Evolutionary conservation across 2,888 invertebrate genomes (phyloP).

Genomic region (Cheilosia scutellata): DNA sequence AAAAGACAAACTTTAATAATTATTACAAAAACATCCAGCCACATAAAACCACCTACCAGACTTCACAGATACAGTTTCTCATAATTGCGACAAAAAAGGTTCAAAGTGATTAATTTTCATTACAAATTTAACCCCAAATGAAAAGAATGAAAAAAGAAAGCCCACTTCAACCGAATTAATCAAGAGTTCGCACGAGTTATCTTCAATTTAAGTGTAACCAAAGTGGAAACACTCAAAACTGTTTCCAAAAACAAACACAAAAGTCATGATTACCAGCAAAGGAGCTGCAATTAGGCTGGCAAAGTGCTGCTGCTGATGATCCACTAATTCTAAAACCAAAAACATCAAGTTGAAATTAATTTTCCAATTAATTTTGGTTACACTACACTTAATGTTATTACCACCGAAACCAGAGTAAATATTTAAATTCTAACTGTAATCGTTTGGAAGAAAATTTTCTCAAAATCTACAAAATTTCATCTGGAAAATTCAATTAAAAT

Average conservation of each 20-base stretch:
- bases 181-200: conserved; percentile 20
- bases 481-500: conserved; percentile 46
- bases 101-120: too few relatives aligned
- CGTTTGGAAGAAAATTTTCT: conserved; percentile 5
- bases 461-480: conserved; percentile 16
- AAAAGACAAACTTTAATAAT: too few relatives aligned
- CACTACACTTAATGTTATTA: conserved; percentile 33
- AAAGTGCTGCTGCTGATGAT: not conserved
- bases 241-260: conserved; percentile 23
- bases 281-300: conserved; percentile 21
- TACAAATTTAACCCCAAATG: too few relatives aligned
- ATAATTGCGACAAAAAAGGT: too few relatives aligned
- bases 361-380: conserved; percentile 55
- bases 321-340: conserved; percentile 29
- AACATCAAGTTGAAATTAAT: conserved; percentile 54
- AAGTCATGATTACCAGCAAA: conserved; percentile 45
- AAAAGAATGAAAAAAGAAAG: too few relatives aligned
- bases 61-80: too few relatives aligned
- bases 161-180: conserved; percentile 1
- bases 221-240: not conserved
- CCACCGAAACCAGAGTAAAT: conserved; percentile 23
- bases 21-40: too few relatives aligned
- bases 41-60: too few relatives aligned
- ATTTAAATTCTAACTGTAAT: conserved; percentile 46
- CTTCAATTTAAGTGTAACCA: conserved; percentile 4